Evolutionary conservation across 2,797 vertebrate genomes (phyloP).

Genomic region (Danionella dracula): DNA sequence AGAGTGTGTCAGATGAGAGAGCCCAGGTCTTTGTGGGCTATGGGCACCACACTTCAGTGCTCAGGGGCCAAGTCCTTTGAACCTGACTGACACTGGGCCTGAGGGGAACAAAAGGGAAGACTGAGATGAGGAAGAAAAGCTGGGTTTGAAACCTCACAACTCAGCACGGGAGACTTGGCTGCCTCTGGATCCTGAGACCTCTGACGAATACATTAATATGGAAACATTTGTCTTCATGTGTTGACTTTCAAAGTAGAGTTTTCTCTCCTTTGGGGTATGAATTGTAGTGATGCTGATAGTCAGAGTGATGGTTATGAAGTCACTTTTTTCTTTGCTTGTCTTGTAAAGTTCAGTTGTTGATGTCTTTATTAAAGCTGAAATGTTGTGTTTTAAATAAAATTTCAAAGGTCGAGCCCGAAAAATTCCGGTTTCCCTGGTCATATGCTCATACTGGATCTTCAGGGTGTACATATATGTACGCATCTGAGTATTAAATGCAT

Average conservation of each 20-base stretch:
- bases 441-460: background rate
- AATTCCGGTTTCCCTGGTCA: too few species aligned
- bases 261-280: background rate
- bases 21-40: background rate
- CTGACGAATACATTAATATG: conserved; percentile 22
- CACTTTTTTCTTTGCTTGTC: too few species aligned
- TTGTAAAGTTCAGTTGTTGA: too few species aligned
- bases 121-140: background rate
- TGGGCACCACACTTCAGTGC: too few species aligned
- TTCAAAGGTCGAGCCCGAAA: too few species aligned
- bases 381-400: too few species aligned
- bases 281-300: background rate
- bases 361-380: too few species aligned
- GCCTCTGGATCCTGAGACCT: background rate
- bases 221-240: conserved; percentile 23
- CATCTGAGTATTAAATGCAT: too few species aligned
- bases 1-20: background rate
- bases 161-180: background rate
- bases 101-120: background rate
- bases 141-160: background rate
- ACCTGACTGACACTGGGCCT: background rate
- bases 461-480: background rate
- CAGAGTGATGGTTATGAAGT: too few species aligned
- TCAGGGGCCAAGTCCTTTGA: conserved; percentile 8
- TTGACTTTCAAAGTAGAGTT: conserved; percentile 16